phyloP scores from a whole-genome alignment of 2,113 vertebrate species.

The Hypanus sabinus region DNA sequence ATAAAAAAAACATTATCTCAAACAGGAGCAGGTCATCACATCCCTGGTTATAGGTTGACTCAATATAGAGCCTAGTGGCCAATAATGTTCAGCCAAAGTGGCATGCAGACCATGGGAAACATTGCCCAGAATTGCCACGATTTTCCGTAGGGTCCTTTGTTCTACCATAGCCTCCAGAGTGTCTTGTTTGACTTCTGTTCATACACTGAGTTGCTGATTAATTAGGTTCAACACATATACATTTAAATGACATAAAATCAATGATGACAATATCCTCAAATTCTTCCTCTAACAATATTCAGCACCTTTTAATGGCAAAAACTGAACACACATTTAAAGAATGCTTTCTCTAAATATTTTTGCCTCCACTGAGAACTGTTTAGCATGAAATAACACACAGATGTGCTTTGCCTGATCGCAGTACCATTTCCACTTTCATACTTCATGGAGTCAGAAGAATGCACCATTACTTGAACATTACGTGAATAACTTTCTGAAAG shows the following conservation, averaged over 20 bases:
- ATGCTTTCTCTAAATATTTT: background rate
- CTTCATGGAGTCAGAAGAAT: background rate
- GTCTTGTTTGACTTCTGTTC: no score
- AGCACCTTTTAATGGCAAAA: background rate
- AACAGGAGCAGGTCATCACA: no score
- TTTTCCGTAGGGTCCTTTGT: no score
- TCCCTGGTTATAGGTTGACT: no score
- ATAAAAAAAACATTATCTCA: no score
- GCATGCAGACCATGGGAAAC: no score
- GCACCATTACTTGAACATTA: background rate
- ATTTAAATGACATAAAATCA: background rate
- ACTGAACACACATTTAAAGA: background rate
- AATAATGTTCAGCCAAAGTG: no score
- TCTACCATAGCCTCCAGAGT: no score
- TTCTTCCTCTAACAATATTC: background rate
- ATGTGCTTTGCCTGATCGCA: conserved; percentile 18
- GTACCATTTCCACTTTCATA: background rate
- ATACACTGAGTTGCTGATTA: background rate
- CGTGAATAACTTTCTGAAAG: background rate
- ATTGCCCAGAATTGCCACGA: no score
- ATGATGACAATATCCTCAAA: background rate
- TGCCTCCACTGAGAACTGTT: background rate
- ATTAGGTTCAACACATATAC: background rate
- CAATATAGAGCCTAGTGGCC: no score
- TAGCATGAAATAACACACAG: conserved; percentile 21